phyloP scores from a whole-genome alignment of 2,113 vertebrate species.

The human (Homo sapiens) region GRCh38 chr3:146462001-146462500 shows the following conservation, averaged over 20 bases:
- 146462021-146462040: slow-evolving; percentile 36
- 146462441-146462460: neutral
- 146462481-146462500: too few relatives aligned
- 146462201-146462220: neutral
- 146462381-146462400: neutral
- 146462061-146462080: slow-evolving; percentile 37
- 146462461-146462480: neutral
- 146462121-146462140: neutral
- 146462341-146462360: too few relatives aligned
- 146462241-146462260: neutral
- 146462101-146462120: neutral
- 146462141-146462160: neutral
- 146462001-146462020: neutral
- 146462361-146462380: too few relatives aligned
- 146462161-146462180: neutral
- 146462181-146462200: neutral
- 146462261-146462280: too few relatives aligned
- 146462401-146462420: neutral
- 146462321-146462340: too few relatives aligned
- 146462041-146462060: slow-evolving; percentile 41
- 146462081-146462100: neutral
- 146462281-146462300: too few relatives aligned
- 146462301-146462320: too few relatives aligned
- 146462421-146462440: neutral
- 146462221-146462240: neutral